These are phyloP conservation scores for Calephelis nemesis DNA, from an alignment of 1,140 invertebrate species.

Conservation along the genomic window DNA sequence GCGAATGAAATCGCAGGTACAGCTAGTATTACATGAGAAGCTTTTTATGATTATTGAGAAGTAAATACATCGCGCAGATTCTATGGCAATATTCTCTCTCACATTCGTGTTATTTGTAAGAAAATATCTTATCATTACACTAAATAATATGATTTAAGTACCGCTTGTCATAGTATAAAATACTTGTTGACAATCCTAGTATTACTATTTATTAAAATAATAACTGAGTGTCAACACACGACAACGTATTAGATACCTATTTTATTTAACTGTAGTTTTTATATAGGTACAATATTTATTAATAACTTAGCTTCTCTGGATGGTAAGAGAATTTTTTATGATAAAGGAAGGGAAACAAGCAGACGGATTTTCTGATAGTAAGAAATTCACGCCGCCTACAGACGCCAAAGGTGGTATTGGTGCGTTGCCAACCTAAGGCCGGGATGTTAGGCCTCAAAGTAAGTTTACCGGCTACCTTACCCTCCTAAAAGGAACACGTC, in stretches of 20 bases:
- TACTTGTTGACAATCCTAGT: constrained; percentile 2
- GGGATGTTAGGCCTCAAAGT: too few relatives aligned
- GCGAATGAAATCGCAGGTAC: too few relatives aligned
- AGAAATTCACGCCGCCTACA: too few relatives aligned
- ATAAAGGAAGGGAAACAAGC: too few relatives aligned
- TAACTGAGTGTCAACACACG: background rate
- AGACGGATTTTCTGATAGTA: too few relatives aligned
- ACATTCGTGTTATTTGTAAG: background rate
- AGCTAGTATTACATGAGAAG: too few relatives aligned
- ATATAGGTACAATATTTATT: background rate
- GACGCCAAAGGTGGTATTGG: too few relatives aligned
- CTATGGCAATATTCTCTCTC: background rate
- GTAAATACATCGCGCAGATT: background rate
- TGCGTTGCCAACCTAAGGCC: too few relatives aligned
- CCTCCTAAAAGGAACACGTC: too few relatives aligned
- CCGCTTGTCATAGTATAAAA: background rate
- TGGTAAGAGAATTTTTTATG: too few relatives aligned
- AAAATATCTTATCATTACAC: constrained; percentile 4
- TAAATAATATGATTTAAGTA: constrained; percentile 5
- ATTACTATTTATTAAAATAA: constrained; percentile 14
- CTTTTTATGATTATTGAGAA: background rate
- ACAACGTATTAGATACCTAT: background rate
- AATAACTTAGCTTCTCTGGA: too few relatives aligned
- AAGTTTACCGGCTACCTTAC: too few relatives aligned
- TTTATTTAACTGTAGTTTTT: background rate